Conservation (phyloP, 2,888 invertebrate genomes). For the Omphaloscelis lunosa region DNA sequence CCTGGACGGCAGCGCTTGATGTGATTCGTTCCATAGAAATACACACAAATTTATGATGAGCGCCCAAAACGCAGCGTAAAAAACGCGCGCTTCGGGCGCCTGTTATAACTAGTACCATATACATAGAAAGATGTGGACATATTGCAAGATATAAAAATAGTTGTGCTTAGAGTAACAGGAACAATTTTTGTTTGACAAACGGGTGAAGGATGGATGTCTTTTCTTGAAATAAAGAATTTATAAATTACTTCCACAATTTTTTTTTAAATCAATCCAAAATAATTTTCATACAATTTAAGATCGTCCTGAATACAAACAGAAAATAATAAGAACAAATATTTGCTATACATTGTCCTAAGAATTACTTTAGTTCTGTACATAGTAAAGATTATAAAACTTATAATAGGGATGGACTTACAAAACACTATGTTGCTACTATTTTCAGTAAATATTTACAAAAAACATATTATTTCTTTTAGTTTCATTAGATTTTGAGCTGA, state of each 20-base stretch:
- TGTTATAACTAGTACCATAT: neutral
- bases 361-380: constrained; percentile 61
- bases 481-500: constrained; percentile 84
- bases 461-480: constrained; percentile 66
- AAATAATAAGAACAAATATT: constrained; percentile 50
- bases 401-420: constrained; percentile 83
- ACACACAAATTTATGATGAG: no score
- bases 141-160: constrained; percentile 52
- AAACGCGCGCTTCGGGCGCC: no score
- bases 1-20: no score
- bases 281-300: constrained; percentile 1
- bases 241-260: neutral
- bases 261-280: constrained; percentile 13
- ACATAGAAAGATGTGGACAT: constrained; percentile 16
- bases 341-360: constrained; percentile 59
- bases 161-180: constrained; percentile 64
- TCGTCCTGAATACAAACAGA: constrained; percentile 22
- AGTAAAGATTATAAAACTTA: constrained; percentile 78
- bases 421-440: constrained; percentile 72
- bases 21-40: no score
- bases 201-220: neutral
- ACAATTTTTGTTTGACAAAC: constrained; percentile 45
- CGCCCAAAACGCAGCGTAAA: no score
- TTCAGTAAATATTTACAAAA: constrained; percentile 82
- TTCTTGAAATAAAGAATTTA: neutral